Percentiles rank a stretch among this genome's conserved stretches.
These are phyloP conservation scores for Atrina japonica DNA, from an alignment of 2,888 invertebrate genomes.

Conservation along the genomic window DNA sequence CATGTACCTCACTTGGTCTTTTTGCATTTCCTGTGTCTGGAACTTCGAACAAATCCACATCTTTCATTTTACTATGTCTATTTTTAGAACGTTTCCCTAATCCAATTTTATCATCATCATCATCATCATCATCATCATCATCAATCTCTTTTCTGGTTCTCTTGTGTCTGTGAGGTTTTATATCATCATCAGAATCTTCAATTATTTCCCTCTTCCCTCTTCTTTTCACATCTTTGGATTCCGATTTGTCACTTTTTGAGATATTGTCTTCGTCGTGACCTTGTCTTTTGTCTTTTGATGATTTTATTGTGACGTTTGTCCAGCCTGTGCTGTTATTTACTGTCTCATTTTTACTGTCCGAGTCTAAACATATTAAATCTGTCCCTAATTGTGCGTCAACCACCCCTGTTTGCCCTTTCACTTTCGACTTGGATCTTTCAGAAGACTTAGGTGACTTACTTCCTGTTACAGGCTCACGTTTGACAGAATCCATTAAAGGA, in stretches of 20 bases:
- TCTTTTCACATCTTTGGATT: background rate
- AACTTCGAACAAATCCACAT: slow-evolving; percentile 18
- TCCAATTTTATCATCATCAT: slow-evolving; percentile 12
- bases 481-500: background rate
- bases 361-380: background rate
- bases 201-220: slow-evolving; percentile 15
- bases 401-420: slow-evolving; percentile 1
- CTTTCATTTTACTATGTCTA: background rate
- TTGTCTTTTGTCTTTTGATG: slow-evolving; percentile 5
- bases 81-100: background rate
- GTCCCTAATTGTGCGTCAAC: background rate
- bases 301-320: background rate
- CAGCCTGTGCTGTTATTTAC: background rate
- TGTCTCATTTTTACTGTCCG: background rate
- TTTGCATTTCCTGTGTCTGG: background rate
- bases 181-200: slow-evolving; percentile 11
- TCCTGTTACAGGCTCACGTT: background rate
- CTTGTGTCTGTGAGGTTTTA: background rate
- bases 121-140: slow-evolving; percentile 25
- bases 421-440: background rate
- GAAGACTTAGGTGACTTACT: background rate
- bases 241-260: background rate
- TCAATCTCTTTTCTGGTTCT: slow-evolving; percentile 13
- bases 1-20: background rate
- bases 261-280: background rate